Percentiles rank a stretch among this genome's conserved stretches.
Evolutionary conservation across 2,888 invertebrate species (phyloP).

Genomic region (Scaeva pyrastri): DNA sequence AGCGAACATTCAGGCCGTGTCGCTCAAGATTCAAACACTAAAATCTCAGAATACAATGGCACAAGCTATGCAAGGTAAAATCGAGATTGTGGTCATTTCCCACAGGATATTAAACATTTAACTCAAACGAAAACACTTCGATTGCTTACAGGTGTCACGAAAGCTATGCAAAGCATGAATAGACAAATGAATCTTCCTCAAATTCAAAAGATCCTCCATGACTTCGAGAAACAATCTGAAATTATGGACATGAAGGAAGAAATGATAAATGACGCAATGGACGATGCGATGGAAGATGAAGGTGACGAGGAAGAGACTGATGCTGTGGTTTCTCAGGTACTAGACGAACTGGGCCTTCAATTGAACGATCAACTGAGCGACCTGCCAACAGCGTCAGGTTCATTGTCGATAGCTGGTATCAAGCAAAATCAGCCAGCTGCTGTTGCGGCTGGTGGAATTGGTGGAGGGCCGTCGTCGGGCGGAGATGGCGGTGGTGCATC

Average conservation of each 20-base stretch:
- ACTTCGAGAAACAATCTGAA: constrained; percentile 99
- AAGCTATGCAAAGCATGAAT: constrained; percentile 99
- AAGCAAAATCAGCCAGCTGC: constrained; percentile 88
- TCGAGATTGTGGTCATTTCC: background rate
- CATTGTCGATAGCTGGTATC: constrained; percentile 85
- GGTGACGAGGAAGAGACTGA: constrained; percentile 99
- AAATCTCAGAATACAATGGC: constrained; percentile 99
- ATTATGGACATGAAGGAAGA: constrained; percentile 99
- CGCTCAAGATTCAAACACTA: constrained; percentile 98
- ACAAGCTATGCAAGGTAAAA: constrained; percentile 96
- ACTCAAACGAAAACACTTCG: background rate
- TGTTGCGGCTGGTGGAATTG: constrained; percentile 83
- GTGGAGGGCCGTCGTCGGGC: constrained; percentile 83
- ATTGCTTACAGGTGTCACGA: constrained; percentile 89
- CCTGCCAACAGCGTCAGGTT: constrained; percentile 88
- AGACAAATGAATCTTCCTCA: constrained; percentile 98
- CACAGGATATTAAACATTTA: background rate
- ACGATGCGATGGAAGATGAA: constrained; percentile 99
- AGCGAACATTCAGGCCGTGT: constrained; percentile 99
- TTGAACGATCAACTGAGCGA: constrained; percentile 96
- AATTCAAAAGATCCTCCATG: constrained; percentile 98
- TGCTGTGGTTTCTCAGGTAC: constrained; percentile 96
- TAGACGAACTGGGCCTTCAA: constrained; percentile 98
- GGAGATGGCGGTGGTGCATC: constrained; percentile 83
- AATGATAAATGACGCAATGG: constrained; percentile 99